Base-by-base conservation (phyloP, 2,797 vertebrate genomes). In the Oryzias dopingdopingensis region DNA sequence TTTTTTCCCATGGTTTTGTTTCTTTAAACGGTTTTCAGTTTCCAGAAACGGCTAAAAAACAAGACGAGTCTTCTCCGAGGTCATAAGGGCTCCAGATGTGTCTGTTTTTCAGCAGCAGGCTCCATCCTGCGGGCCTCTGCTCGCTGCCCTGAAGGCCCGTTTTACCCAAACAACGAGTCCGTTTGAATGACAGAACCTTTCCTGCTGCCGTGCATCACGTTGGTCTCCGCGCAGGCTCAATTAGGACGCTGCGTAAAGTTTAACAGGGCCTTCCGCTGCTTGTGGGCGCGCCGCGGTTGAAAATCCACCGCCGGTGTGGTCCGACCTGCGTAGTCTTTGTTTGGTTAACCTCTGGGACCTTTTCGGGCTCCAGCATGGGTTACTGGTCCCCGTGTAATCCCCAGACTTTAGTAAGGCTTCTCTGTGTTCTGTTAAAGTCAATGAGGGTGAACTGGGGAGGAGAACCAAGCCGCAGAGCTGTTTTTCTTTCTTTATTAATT, bases 321-420 rank as follows among this genome's bases (percentile, higher is more conserved):
- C 94, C 92, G 91, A 92, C 89, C 87, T 88, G 94, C 93, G 73
- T 92, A 89, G 92, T 84, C 92, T 94, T 93, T 97, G 94, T 96
- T 96, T 96, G 71, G 91, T 91, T 96, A 95, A 97, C 95, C 95
- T 90, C 88, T 76, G 76, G 80, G 93, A 94, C 93, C 94, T 76
- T 62, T 48, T 59, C 65, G 63, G 85, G 88, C 93, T 96, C 93
- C 93, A 91, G 93, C 92, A 81, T 86, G 87, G 86, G 49, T 52
- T 58, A 14, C 76, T 72, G 66, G 71, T 70, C 73, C 75, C 76
- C 83, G 57, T 85, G 67, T 86, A 92, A 81, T 80, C 83, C 79
- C 79, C 74, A 54, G 80, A 70, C 74, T 83, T 83, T 32, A 72
- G 59, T 73, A 82, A 84, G 86, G 67, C 78, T 71, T 55, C 69